Percentiles rank a stretch among this genome's conserved stretches.
Evolutionary conservation across 2,888 invertebrate species (phyloP).

Genomic region (Schizaphis graminum): DNA sequence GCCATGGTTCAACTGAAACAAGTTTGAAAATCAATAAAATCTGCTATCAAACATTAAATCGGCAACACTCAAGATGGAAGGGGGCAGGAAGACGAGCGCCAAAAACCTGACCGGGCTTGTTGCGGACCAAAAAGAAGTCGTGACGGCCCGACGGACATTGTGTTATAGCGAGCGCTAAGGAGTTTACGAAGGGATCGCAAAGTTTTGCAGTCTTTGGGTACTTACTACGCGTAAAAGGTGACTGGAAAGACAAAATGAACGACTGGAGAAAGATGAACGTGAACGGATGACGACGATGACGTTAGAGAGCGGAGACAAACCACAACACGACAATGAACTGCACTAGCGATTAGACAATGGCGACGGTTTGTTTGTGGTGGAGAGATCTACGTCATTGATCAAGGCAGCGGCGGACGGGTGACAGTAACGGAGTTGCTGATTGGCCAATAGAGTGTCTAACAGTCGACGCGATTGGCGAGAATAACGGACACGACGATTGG

Average conservation of each 20-base stretch:
- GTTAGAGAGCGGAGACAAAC: neutral
- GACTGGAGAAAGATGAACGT: neutral
- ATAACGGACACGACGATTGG: conserved; percentile 33
- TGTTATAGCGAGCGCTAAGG: neutral
- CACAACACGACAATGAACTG: conserved; percentile 24
- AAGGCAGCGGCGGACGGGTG: neutral
- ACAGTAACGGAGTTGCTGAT: neutral
- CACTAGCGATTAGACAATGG: conserved; percentile 20
- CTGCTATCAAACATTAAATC: neutral
- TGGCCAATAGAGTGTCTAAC: neutral
- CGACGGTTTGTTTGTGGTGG: conserved; percentile 35
- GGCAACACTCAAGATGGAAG: neutral
- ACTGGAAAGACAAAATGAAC: neutral
- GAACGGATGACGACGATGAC: neutral
- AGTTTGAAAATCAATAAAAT: neutral
- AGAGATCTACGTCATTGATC: conserved; percentile 44
- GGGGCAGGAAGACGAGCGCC: neutral
- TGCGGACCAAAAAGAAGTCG: neutral
- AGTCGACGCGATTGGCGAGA: conserved; percentile 23
- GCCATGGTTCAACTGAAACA: conserved; percentile 71
- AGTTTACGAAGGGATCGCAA: neutral
- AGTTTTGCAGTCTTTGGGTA: neutral
- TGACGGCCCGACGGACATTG: neutral
- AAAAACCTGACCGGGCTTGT: neutral
- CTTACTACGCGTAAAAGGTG: neutral